These are phyloP conservation scores for Phyllostomus discolor DNA, from an alignment of 2,113 vertebrate species.

Conservation along the genomic window DNA sequence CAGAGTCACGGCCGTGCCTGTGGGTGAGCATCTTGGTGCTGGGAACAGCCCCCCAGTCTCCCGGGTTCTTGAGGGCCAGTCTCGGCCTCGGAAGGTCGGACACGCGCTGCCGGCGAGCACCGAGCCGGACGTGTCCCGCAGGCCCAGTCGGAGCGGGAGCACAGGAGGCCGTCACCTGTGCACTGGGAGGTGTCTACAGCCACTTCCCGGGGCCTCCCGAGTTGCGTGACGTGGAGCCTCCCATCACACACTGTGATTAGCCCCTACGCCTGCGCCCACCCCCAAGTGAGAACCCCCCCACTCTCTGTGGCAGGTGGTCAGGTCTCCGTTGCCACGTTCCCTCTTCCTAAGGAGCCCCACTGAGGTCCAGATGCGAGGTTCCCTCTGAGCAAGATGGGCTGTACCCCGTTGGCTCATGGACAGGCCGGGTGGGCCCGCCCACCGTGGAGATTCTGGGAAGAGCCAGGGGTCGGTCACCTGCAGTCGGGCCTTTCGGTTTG, in stretches of 20 bases:
- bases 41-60: neutral
- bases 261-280: accelerated
- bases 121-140: neutral
- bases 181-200: too few species aligned
- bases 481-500: neutral
- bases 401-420: neutral
- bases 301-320: neutral
- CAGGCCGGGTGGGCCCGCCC: too few species aligned
- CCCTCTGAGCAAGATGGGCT: neutral
- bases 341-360: neutral
- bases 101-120: neutral
- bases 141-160: neutral
- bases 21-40: neutral
- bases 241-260: neutral
- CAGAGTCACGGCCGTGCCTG: neutral
- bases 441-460: neutral
- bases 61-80: neutral
- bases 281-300: neutral
- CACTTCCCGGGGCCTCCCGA: neutral
- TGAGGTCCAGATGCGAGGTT: neutral
- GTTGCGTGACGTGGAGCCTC: neutral
- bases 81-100: neutral
- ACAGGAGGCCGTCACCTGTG: neutral
- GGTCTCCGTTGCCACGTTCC: neutral
- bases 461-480: neutral